Base-by-base conservation (phyloP, 2,888 invertebrate genomes). In the Tanaodytes sp. region DNA sequence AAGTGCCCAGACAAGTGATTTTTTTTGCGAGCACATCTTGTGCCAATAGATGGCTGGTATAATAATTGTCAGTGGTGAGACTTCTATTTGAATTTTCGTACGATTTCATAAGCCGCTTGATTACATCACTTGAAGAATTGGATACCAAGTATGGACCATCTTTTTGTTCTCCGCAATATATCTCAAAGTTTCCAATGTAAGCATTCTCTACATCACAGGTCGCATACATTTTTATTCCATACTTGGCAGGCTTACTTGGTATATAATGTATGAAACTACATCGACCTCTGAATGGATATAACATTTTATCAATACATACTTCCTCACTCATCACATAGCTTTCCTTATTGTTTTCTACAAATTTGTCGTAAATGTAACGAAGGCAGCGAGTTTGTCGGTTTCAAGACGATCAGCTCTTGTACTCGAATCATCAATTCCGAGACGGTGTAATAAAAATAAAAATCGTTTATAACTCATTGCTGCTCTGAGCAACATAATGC, bases 161-260 rank as follows among this genome's bases (percentile, higher is more conserved):
- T 20, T 36, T 48, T 49, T 73, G 71, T 43, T 55, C 49, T 23
- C 71, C 71, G n/a, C 59, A 52, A 49, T 75, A 74, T 23, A 75
- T 23, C 36, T 74, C 65, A 9, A 75, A 51, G 43, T 67, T 68
- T 14, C 18, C 43, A 8, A 55, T 59, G 36, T 73, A 6, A 65
- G 52, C 71, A 6, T 67, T 73, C 57, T 72, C 67, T 3, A 73
- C 45, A 59, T 78, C 75, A 52, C 71, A 73, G 6, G 74, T 37
- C 3, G 45, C 62, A 37, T 39, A 63, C 14, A 63, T 39, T 40
- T 54, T 55, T 12, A 63, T 30, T 27, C 62, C 46, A 40, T 52
- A 45, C 3, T 62, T 54, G 9, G 54, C 54, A 20, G 45, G 46
- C 6, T 19, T 48, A 45, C 45, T 30, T 45, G 45, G 30, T 15